These are phyloP conservation scores for Cryptosula pallasiana DNA, from an alignment of 2,888 invertebrate species.

Conservation along the genomic window DNA sequence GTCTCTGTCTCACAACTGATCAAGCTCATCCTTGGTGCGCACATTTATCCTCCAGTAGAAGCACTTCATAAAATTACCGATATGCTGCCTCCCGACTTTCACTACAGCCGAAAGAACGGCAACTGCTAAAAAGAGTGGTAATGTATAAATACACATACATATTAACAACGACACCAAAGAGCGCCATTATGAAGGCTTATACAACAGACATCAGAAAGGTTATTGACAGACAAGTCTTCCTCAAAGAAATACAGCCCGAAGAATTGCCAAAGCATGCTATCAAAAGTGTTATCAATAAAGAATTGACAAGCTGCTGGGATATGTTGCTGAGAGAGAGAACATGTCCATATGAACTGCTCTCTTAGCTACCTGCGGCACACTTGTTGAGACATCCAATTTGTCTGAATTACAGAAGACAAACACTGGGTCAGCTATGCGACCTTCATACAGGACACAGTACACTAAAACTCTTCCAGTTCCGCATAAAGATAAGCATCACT, in stretches of 20 bases:
- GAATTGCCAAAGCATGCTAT: too few relatives aligned
- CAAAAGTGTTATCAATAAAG: too few relatives aligned
- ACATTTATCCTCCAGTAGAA: background rate
- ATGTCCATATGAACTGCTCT: too few relatives aligned
- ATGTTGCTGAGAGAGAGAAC: too few relatives aligned
- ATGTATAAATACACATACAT: background rate
- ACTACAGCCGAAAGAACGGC: background rate
- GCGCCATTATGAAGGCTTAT: background rate
- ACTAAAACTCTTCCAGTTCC: too few relatives aligned
- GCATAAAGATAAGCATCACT: too few relatives aligned
- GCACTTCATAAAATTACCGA: background rate
- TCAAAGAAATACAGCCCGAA: background rate
- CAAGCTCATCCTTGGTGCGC: background rate
- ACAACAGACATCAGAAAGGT: background rate
- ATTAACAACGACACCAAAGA: background rate
- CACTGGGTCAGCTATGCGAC: too few relatives aligned
- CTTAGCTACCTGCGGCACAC: too few relatives aligned
- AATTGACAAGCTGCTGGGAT: too few relatives aligned
- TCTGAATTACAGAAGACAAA: too few relatives aligned
- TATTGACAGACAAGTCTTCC: background rate
- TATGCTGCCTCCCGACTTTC: background rate
- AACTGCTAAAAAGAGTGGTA: background rate
- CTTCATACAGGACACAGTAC: too few relatives aligned
- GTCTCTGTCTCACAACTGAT: background rate
- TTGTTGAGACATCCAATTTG: too few relatives aligned